Base-by-base conservation (phyloP, 1,140 invertebrate species). In the Lepidurus couesii region DNA sequence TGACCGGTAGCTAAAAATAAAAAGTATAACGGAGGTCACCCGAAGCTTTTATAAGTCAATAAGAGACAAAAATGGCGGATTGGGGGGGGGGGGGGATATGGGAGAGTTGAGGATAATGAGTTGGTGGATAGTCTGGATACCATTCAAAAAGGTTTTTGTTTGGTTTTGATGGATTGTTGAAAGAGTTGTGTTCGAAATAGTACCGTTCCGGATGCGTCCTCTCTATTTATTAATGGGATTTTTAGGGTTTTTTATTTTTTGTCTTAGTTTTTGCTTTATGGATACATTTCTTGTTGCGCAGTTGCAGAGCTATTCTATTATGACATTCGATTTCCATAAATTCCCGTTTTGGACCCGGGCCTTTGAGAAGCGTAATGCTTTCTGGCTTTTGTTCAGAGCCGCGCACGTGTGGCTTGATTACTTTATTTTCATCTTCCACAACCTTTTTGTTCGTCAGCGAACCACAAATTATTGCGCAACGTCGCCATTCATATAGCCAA, bases 1-100 rank as follows among this genome's bases (percentile, higher is more conserved):
- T 65, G 53, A 65, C 53, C 53, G 53, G 53, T 65, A 65, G 53
- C 53, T 65, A 65, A 65, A 65, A 65, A 65, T 65, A 65, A 65
- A 65, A 65, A 16, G 53, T 65, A 65, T 65, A 65, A 65, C 53
- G 53, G 53, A 21, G 53, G 53, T 65, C 53, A 65, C 16, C 53
- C 53, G 53, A 65, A 16, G 53, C 53, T 65, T 65, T 65, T 21
- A 21, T 65, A 65, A 65, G 53, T 65, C 53, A 65, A 65, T 65
- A 65, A 7, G 53, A 65, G 21, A 65, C 53, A 65, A 65, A 65
- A 13, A 65, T 65, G 53, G 53, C 16, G 53, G 53, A 16, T 21
- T 21, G 53, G 53, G 21, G 53, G 13, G 53, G 47, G 53, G 53
- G 21, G 53, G 13, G 53, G 47, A 53, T 7, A n/a, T 16, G 47